A percentile compares a stretch with the other conserved stretches of the same genome.
Evolutionary conservation across 2,113 vertebrate species (phyloP).

Genomic region (Bos taurus): DNA sequence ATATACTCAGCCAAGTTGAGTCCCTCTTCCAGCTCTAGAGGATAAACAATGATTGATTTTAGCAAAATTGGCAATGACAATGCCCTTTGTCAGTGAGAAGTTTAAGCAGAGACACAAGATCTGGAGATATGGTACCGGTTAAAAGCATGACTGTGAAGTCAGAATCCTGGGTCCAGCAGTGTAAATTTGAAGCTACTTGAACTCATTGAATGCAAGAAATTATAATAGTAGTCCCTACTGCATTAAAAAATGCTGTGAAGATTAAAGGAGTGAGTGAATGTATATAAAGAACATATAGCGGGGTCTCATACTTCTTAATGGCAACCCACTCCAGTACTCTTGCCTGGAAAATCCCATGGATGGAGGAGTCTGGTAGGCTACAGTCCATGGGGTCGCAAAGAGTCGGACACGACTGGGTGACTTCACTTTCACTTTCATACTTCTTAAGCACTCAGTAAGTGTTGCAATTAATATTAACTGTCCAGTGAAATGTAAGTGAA

Average conservation of each 20-base stretch:
- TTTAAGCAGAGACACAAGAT: not conserved
- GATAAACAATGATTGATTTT: not conserved
- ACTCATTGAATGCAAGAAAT: not conserved
- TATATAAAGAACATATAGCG: not conserved
- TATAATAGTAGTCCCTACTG: not conserved
- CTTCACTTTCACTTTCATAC: too few species aligned
- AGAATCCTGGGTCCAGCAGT: not conserved
- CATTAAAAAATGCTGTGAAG: not conserved
- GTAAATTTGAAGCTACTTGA: not conserved
- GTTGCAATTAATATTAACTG: not conserved
- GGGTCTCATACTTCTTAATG: not conserved
- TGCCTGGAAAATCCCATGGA: too few species aligned
- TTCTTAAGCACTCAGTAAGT: not conserved
- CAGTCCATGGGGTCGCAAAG: too few species aligned
- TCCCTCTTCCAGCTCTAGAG: not conserved
- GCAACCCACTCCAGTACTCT: too few species aligned
- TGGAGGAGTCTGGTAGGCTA: too few species aligned
- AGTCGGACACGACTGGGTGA: too few species aligned
- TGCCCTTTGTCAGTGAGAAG: not conserved
- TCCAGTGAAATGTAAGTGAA: not conserved
- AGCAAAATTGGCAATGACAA: not conserved
- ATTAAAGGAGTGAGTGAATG: not conserved
- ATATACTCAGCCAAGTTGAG: not conserved
- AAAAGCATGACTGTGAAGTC: not conserved
- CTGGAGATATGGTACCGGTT: not conserved